Evolutionary conservation across 2,113 vertebrate species (phyloP).

Genomic region (Actenoides hombroni): DNA sequence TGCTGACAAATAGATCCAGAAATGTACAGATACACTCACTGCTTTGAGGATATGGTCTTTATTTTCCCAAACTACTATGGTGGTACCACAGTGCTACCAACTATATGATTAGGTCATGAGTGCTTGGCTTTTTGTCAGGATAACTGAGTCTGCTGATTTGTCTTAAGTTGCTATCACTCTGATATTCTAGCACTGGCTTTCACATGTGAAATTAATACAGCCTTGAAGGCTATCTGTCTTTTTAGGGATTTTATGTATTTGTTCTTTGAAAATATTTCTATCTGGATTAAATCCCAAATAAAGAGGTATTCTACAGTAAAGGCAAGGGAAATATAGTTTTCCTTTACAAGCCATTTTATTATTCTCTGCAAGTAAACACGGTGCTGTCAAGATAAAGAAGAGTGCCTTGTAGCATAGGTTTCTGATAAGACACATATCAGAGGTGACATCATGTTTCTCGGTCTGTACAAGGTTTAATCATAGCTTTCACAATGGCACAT

Average conservation of each 20-base stretch:
- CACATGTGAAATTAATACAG: neutral
- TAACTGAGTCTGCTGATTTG: neutral
- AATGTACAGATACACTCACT: neutral
- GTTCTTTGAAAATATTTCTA: neutral
- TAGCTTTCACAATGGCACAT: neutral
- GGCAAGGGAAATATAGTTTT: neutral
- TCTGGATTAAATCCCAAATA: neutral
- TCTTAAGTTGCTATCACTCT: neutral
- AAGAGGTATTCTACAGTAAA: neutral
- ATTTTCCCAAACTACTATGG: neutral
- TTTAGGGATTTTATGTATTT: neutral
- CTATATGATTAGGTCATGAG: neutral
- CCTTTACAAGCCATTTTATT: neutral
- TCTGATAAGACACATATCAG: neutral
- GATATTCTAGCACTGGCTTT: neutral
- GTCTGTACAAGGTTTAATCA: neutral
- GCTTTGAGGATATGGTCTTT: neutral
- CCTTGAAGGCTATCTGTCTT: neutral
- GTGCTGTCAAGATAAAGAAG: constrained; percentile 5
- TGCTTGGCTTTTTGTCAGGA: neutral
- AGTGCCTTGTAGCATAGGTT: neutral
- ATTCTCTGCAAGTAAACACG: neutral
- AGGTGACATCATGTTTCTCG: neutral
- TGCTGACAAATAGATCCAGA: neutral
- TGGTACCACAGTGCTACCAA: neutral